Percentiles rank a stretch among this genome's conserved stretches.
Conservation (phyloP, 2,113 vertebrate genomes). For the Xenopus borealis region DNA sequence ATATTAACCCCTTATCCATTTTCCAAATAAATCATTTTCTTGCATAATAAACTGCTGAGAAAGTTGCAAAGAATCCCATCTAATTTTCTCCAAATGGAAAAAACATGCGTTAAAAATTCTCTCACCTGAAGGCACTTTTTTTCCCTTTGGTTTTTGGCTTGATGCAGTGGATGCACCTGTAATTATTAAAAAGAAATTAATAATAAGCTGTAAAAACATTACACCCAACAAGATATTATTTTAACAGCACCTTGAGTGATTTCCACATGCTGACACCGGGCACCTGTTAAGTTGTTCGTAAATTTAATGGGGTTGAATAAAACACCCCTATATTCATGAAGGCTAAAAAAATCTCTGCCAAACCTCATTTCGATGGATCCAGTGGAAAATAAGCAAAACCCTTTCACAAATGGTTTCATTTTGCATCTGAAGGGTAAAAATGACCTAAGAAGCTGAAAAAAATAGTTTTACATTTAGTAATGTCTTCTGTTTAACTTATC, state of each 20-base stretch:
- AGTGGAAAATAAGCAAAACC: too few species aligned
- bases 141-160: background rate
- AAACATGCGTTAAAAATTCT: background rate
- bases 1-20: too few species aligned
- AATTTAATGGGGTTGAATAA: background rate
- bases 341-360: too few species aligned
- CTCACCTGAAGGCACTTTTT: background rate
- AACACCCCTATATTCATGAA: too few species aligned
- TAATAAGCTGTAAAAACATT: background rate
- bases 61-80: background rate
- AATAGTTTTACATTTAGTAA: too few species aligned
- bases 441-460: too few species aligned
- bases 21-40: background rate
- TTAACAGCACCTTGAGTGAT: background rate
- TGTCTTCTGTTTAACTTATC: too few species aligned
- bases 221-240: background rate
- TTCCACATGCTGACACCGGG: background rate
- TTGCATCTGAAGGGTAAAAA: too few species aligned
- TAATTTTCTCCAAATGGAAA: background rate
- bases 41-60: background rate
- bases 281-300: background rate
- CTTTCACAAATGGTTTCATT: too few species aligned
- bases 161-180: background rate
- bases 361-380: too few species aligned
- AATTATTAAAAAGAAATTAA: constrained; percentile 1